A percentile compares a stretch with the other conserved stretches of the same genome.
These are phyloP conservation scores for Drosophila baimaii DNA, from an alignment of 1,140 invertebrate species.

Conservation along the genomic window DNA sequence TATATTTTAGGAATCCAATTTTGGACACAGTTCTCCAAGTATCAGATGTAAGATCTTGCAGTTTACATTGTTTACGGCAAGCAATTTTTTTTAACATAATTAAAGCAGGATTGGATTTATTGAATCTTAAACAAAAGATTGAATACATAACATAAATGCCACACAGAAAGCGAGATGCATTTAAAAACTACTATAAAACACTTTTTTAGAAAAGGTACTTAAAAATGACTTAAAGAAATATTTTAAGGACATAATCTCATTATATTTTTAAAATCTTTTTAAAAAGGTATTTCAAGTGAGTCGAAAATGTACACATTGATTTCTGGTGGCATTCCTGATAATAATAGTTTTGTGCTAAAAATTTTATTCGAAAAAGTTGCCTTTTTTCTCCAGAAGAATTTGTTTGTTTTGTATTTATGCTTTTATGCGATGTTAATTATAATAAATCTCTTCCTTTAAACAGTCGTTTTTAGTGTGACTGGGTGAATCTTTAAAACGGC, in stretches of 20 bases:
- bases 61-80: neutral
- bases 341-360: neutral
- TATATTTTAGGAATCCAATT: neutral
- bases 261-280: neutral
- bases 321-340: neutral
- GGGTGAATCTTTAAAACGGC: neutral
- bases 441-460: neutral
- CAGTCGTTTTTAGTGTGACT: neutral
- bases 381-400: neutral
- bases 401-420: neutral
- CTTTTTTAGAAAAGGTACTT: too few relatives aligned
- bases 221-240: neutral
- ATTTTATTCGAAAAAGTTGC: neutral
- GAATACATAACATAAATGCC: neutral
- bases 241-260: neutral
- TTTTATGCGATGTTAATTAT: neutral
- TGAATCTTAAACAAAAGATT: neutral
- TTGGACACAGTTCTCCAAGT: neutral
- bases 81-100: neutral
- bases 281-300: neutral
- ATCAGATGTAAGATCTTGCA: neutral
- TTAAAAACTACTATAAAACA: neutral
- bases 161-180: neutral
- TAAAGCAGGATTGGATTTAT: neutral
- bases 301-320: neutral